Evolutionary conservation across 2,113 vertebrate species (phyloP).

Genomic region (Sylvietta virens): DNA sequence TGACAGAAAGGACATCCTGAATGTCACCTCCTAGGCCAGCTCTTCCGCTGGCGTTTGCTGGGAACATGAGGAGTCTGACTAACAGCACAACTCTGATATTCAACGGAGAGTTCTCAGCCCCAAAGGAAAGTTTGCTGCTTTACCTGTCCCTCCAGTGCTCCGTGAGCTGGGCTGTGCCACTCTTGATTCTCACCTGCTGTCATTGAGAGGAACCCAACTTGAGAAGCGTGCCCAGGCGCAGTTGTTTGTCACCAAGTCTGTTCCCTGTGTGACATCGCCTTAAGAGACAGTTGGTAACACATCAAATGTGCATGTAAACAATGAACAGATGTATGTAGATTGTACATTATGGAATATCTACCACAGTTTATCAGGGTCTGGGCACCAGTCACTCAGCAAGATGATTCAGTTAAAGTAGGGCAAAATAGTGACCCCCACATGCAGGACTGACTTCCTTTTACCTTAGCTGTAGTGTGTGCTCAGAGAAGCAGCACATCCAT

Average conservation of each 20-base stretch:
- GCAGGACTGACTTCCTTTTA: not conserved
- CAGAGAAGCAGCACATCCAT: not conserved
- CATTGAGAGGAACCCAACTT: not conserved
- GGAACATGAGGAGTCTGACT: not conserved
- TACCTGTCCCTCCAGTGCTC: not conserved
- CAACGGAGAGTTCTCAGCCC: not conserved
- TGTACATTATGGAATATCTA: not conserved
- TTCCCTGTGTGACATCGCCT: not conserved
- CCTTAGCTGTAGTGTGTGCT: not conserved
- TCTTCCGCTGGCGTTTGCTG: not conserved
- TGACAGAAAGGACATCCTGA: slow-evolving; percentile 61
- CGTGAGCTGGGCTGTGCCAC: not conserved
- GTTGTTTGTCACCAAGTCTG: not conserved
- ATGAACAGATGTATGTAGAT: not conserved
- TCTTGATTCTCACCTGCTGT: not conserved
- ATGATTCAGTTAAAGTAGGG: not conserved
- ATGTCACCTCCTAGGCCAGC: not conserved
- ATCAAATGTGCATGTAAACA: not conserved
- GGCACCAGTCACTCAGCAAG: not conserved
- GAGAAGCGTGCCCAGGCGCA: not conserved
- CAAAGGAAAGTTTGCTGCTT: not conserved
- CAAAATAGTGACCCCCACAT: not conserved
- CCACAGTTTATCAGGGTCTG: not conserved
- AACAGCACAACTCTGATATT: not conserved
- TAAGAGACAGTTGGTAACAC: not conserved